Conservation (phyloP, 1,140 invertebrate genomes). For the Heliconius himera region DNA sequence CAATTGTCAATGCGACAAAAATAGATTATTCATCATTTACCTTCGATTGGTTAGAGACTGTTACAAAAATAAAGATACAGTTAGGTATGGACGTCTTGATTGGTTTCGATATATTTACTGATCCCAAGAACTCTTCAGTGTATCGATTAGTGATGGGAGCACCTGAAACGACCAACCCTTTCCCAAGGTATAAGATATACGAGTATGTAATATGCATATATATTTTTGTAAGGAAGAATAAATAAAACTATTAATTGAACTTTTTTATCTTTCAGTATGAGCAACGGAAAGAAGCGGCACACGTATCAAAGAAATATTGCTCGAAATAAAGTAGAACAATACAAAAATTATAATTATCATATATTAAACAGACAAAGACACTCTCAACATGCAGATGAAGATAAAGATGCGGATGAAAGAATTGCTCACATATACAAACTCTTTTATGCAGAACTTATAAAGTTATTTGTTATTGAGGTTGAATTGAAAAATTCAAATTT, state of each 20-base stretch:
- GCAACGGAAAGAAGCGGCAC: constrained; percentile 57
- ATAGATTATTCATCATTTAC: constrained; percentile 60
- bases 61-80: constrained; percentile 84
- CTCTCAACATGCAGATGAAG: constrained; percentile 27
- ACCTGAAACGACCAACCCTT: constrained; percentile 83
- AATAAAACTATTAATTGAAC: background rate
- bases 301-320: constrained; percentile 38
- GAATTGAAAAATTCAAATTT: constrained; percentile 49
- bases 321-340: constrained; percentile 14
- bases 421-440: constrained; percentile 53
- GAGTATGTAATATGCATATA: too few species aligned
- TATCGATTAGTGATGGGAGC: constrained; percentile 85
- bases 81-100: constrained; percentile 86
- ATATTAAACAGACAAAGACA: background rate
- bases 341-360: constrained; percentile 21
- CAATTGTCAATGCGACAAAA: constrained; percentile 79
- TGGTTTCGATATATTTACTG: constrained; percentile 85
- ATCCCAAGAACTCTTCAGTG: constrained; percentile 84
- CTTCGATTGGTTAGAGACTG: constrained; percentile 84
- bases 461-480: constrained; percentile 60
- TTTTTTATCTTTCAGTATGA: constrained; percentile 48
- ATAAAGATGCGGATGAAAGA: constrained; percentile 51
- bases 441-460: constrained; percentile 68
- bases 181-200: constrained; percentile 83
- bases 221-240: background rate